Evolutionary conservation across 2,888 invertebrate species (phyloP).

Genomic region (Corbicula japonica): DNA sequence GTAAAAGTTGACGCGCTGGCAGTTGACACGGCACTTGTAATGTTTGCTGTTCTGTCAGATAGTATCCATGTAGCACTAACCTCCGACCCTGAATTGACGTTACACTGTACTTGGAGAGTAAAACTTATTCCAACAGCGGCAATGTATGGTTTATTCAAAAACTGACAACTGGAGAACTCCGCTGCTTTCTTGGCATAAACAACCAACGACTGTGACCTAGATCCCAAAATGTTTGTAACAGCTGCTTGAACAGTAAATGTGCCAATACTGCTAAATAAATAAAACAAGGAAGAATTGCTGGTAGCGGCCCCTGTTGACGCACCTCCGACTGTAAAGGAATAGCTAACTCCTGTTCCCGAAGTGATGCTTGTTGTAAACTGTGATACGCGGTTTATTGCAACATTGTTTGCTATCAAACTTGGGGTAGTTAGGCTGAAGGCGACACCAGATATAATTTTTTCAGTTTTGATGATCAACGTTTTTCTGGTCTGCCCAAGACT

Average conservation of each 20-base stretch:
- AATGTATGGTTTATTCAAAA: constrained; percentile 25
- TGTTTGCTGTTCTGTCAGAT: constrained; percentile 23
- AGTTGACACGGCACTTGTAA: constrained; percentile 32
- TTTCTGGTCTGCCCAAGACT: constrained; percentile 34
- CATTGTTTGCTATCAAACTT: constrained; percentile 36
- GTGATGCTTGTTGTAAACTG: constrained; percentile 27
- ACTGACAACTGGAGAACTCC: constrained; percentile 31
- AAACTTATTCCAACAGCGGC: constrained; percentile 46
- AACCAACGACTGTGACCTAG: constrained; percentile 6
- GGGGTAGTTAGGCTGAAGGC: constrained; percentile 39
- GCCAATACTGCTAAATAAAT: constrained; percentile 59
- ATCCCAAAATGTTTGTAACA: constrained; percentile 43
- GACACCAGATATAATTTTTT: constrained; percentile 38
- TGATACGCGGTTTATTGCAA: constrained; percentile 31
- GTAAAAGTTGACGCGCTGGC: constrained; percentile 25
- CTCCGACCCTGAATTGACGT: constrained; percentile 36
- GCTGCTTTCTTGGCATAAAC: constrained; percentile 49
- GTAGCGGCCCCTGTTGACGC: background rate
- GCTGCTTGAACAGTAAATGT: constrained; percentile 50
- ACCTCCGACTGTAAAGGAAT: constrained; percentile 51
- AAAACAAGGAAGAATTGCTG: constrained; percentile 20
- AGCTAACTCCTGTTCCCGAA: constrained; percentile 48
- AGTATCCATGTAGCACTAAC: constrained; percentile 51
- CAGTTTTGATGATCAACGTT: constrained; percentile 41
- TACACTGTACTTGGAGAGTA: constrained; percentile 47